These are phyloP conservation scores for Stictocephala bisonia DNA, from an alignment of 2,888 invertebrate species.

Conservation along the genomic window DNA sequence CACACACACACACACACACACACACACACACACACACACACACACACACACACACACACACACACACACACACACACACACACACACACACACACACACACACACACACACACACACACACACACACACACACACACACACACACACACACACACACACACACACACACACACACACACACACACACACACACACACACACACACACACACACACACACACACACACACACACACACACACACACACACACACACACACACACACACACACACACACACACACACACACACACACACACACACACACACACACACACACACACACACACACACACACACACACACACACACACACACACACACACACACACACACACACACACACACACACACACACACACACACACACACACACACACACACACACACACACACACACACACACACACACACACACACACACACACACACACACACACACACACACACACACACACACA, in stretches of 20 bases:
- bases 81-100: background rate
- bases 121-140: background rate
- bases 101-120: background rate
- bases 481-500: background rate
- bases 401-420: background rate
- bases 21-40: background rate
- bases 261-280: background rate
- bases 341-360: background rate
- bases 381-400: background rate
- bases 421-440: background rate
- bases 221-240: background rate
- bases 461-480: background rate
- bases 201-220: background rate
- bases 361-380: background rate
- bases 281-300: background rate
- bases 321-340: background rate
- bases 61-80: background rate
- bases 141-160: background rate
- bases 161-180: background rate
- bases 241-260: background rate
- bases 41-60: background rate
- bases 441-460: background rate
- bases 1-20: background rate
- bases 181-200: background rate
- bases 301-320: background rate